These are phyloP conservation scores for Psilanteris sp. DNA, from an alignment of 1,140 invertebrate genomes.

Conservation along the genomic window DNA sequence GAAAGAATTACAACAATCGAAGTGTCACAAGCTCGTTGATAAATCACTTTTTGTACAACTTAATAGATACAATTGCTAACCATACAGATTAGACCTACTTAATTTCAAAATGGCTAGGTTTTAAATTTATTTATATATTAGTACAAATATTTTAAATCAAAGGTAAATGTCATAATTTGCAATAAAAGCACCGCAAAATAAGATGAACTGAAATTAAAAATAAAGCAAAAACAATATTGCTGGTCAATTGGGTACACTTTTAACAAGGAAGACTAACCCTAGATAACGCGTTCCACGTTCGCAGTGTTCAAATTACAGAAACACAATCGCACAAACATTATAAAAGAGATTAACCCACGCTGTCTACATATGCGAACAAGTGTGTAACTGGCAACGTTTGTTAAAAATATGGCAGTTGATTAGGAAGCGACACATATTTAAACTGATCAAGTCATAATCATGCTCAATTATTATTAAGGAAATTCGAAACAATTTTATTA, in stretches of 20 bases:
- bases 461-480: slow-evolving; percentile 5
- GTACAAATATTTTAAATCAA: slow-evolving; percentile 6
- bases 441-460: slow-evolving; percentile 33
- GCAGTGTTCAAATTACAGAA: slow-evolving; percentile 8
- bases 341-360: slow-evolving; percentile 7
- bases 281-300: slow-evolving; percentile 30
- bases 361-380: slow-evolving; percentile 30
- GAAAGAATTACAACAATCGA: slow-evolving; percentile 38
- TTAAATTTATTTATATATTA: no score
- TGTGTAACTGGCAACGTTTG: slow-evolving; percentile 37
- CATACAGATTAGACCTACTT: neutral
- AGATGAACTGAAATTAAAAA: neutral
- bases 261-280: slow-evolving; percentile 73
- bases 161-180: slow-evolving; percentile 10
- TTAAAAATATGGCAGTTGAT: slow-evolving; percentile 70
- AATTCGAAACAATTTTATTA: slow-evolving; percentile 2
- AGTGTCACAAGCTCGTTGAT: slow-evolving; percentile 30
- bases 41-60: slow-evolving; percentile 43
- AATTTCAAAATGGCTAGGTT: slow-evolving; percentile 19
- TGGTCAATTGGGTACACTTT: slow-evolving; percentile 13
- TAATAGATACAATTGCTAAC: slow-evolving; percentile 16
- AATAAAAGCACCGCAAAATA: slow-evolving; percentile 1
- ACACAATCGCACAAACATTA: neutral
- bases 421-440: slow-evolving; percentile 59
- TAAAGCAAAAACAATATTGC: slow-evolving; percentile 23